Percentiles rank a stretch among this genome's conserved stretches.
Conservation (phyloP, 53 echinoderm and acorn worm genomes). For the Astropecten irregularis region DNA sequence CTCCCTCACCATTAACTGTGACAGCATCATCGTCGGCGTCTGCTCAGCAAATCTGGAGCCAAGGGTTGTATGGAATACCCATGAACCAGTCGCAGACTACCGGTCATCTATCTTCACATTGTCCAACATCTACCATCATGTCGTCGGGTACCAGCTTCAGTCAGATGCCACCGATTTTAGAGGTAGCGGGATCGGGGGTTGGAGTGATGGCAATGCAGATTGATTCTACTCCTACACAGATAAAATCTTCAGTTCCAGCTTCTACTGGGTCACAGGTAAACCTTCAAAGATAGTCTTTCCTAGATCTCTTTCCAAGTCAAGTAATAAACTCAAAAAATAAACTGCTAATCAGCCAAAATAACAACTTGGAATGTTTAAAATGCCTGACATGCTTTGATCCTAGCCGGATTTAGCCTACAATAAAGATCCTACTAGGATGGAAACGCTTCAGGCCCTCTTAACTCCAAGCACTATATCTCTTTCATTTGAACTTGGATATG, state of each 20-base stretch:
- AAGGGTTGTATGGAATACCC: background rate
- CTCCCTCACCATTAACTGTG: conserved; percentile 31
- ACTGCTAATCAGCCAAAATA: too few relatives aligned
- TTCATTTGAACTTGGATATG: too few relatives aligned
- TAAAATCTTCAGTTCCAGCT: background rate
- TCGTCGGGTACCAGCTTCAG: background rate
- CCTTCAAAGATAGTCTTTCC: too few relatives aligned
- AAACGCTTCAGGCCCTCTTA: too few relatives aligned
- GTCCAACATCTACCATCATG: background rate
- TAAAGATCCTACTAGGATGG: too few relatives aligned
- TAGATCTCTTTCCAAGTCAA: too few relatives aligned
- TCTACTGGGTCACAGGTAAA: background rate
- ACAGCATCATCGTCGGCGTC: too few relatives aligned
- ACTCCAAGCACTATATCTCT: too few relatives aligned
- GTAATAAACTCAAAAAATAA: too few relatives aligned
- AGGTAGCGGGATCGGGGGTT: background rate
- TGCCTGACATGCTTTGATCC: too few relatives aligned
- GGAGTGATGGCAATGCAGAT: background rate
- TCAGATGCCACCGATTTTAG: conserved; percentile 46
- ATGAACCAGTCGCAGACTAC: background rate
- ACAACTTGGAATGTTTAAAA: too few relatives aligned
- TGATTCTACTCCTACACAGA: background rate
- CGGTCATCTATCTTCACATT: background rate
- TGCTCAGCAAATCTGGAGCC: conserved; percentile 15
- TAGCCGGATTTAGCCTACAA: too few relatives aligned